Conservation (phyloP, 2,888 invertebrate genomes). For the Agrotis ipsilon region DNA sequence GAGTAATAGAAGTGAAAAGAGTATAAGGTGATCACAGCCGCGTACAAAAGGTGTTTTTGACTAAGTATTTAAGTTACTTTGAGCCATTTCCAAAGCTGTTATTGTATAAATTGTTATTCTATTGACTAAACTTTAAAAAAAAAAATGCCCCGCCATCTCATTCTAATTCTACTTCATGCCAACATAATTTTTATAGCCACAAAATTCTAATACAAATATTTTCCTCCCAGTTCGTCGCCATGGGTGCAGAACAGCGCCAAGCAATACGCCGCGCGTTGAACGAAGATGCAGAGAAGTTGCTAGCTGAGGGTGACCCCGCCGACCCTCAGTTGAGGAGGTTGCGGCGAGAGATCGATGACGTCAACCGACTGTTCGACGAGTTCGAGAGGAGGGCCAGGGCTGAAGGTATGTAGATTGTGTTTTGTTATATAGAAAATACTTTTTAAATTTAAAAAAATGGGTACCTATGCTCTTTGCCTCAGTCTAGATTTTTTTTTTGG, state of each 20-base stretch:
- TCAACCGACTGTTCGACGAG: slow-evolving; percentile 98
- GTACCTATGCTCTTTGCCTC: no score
- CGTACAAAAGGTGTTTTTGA: no score
- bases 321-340: slow-evolving; percentile 97
- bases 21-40: no score
- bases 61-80: no score
- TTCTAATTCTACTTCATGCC: no score
- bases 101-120: no score
- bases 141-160: no score
- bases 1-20: no score
- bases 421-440: no score
- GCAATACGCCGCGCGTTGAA: slow-evolving; percentile 98
- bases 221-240: slow-evolving; percentile 95
- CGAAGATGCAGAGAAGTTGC: slow-evolving; percentile 98
- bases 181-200: neutral
- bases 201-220: neutral
- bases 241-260: slow-evolving; percentile 98
- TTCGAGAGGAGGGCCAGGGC: slow-evolving; percentile 97
- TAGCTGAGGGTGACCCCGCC: slow-evolving; percentile 98
- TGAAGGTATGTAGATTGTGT: slow-evolving; percentile 91
- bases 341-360: slow-evolving; percentile 98
- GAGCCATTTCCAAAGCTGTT: no score
- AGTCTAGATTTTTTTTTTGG: no score
- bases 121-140: no score
- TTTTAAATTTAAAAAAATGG: neutral